Base-by-base conservation (phyloP, 2,113 vertebrate species). In the Tragelaphus imberbis region DNA sequence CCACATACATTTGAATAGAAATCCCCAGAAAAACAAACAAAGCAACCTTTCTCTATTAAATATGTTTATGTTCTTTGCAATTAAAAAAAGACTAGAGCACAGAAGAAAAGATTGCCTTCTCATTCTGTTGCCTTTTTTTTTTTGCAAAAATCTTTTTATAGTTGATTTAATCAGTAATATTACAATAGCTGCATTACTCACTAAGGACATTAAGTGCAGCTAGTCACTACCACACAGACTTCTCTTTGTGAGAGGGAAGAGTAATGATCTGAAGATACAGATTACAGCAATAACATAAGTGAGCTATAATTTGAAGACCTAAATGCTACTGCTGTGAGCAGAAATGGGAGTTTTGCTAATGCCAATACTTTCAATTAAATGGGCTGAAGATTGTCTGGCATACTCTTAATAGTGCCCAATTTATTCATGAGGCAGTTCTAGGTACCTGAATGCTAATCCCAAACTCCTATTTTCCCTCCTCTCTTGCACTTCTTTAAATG, bases 391-490 rank as follows among this genome's bases (percentile, higher is more conserved):
- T 51, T 84, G n/a, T 86, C 90, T 97, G 90, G 44, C 89, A 88
- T 56, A 55, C 36, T 11, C 6, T 92, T 90, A 97, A 93, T 80
- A 81, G 97, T 88, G 63, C 82, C 3, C 27, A 93, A 97, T 97
- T 93, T 96, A 95, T 97, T 98, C 97, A 98, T 28, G 59, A 98
- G 98, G 93, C 95, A 94, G 97, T 95, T 21, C 59, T 94, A 94
- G 65, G n/a, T 71, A 96, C 68, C 90, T 92, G 86, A 96, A 95
- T 81, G 88, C 79, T n/a, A n/a, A n/a, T n/a, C n/a, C n/a, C 96
- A 94, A 87, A 96, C 53, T 95, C 95, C 51, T 89, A 10, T n/a
- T 92, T 58, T 51, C 68, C 17, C 21, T 80, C 63, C 17, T 94
- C 14, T 58, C 91, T n/a, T 84, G 84, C 96, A 84, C 59, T 77